phyloP scores from a whole-genome alignment of 2,888 invertebrate species.

The Hydrotaea cyrtoneurina region DNA sequence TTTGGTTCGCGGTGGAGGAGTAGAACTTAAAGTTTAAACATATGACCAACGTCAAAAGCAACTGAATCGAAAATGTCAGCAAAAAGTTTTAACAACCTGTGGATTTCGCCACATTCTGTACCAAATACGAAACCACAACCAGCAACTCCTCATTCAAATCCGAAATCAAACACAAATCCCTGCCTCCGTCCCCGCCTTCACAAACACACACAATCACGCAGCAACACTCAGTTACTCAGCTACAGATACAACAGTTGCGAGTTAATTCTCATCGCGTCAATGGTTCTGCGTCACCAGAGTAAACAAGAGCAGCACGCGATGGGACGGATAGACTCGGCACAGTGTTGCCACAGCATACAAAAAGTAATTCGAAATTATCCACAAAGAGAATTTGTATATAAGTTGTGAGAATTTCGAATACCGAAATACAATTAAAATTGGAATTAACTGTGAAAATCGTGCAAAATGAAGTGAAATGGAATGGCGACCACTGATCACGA shows the following conservation, averaged over 20 bases:
- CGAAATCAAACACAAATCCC: neutral
- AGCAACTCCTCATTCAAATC: constrained; percentile 30
- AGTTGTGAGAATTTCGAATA: too few species aligned
- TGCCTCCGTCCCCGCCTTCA: neutral
- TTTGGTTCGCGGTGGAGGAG: neutral
- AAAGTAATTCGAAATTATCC: neutral
- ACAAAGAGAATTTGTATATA: too few species aligned
- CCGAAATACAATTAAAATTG: too few species aligned
- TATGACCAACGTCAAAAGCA: constrained; percentile 58
- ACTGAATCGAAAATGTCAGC: constrained; percentile 63
- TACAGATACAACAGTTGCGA: constrained; percentile 10
- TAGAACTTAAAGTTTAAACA: constrained; percentile 38
- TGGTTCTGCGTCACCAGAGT: constrained; percentile 64
- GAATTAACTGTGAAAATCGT: too few species aligned
- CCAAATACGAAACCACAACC: constrained; percentile 57
- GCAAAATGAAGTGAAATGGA: too few species aligned
- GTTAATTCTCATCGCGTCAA: constrained; percentile 60
- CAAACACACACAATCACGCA: neutral
- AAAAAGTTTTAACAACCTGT: constrained; percentile 63
- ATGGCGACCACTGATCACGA: too few species aligned
- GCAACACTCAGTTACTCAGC: constrained; percentile 9
- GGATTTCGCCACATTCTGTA: constrained; percentile 51
- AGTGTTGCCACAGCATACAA: neutral
- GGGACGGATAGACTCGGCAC: neutral
- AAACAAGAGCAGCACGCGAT: constrained; percentile 67